Percentiles rank a stretch among this genome's conserved stretches.
phyloP scores from a whole-genome alignment of 2,888 invertebrate species.

The Beris morrisii region DNA sequence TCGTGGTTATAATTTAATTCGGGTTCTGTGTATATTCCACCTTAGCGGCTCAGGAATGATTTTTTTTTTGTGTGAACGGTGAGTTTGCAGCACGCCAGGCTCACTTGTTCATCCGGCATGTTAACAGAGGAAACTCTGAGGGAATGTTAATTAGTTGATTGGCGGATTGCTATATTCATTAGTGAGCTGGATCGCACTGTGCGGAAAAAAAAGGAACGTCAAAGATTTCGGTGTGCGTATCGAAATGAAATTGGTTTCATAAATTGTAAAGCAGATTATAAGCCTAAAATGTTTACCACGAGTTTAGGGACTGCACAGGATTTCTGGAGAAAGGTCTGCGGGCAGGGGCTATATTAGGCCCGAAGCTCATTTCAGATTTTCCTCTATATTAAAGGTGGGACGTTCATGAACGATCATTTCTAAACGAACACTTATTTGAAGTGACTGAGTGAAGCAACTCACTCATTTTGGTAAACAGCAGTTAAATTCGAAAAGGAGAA shows the following conservation, averaged over 20 bases:
- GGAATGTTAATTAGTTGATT: constrained; percentile 15
- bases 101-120: background rate
- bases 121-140: background rate
- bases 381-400: no score
- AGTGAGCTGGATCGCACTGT: background rate
- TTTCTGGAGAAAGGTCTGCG: no score
- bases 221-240: background rate
- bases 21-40: background rate
- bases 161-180: constrained; percentile 11
- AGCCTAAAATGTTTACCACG: no score
- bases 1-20: constrained; percentile 16
- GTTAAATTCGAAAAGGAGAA: no score
- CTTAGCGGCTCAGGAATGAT: no score
- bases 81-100: background rate
- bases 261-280: background rate
- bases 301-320: no score
- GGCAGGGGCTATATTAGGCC: no score
- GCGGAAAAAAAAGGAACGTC: constrained; percentile 1
- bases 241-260: constrained; percentile 1
- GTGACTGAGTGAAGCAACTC: no score
- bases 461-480: no score
- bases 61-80: background rate
- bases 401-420: no score
- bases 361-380: no score
- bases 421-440: no score